A percentile compares a stretch with the other conserved stretches of the same genome.
phyloP scores from a whole-genome alignment of 2,797 vertebrate species.

The Sternotherus odoratus region DNA sequence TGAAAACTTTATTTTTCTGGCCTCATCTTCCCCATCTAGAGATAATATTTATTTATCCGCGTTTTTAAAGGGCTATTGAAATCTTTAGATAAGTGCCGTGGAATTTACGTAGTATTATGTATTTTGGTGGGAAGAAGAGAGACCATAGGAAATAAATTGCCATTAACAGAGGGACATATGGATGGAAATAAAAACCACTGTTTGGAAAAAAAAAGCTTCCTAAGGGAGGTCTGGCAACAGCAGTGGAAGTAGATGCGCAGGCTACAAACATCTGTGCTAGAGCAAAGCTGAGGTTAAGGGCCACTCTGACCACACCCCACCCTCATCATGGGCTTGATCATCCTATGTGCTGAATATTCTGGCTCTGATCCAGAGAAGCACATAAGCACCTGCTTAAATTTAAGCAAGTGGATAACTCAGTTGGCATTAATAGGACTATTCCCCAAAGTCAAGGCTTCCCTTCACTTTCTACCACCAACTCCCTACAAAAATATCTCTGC shows the following conservation, averaged over 20 bases:
- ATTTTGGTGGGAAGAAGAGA: not conserved
- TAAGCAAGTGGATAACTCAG: not conserved
- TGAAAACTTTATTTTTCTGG: not conserved
- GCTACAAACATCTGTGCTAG: not conserved
- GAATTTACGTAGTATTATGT: not conserved
- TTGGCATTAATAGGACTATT: not conserved
- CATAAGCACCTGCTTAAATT: not conserved
- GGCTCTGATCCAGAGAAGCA: not conserved
- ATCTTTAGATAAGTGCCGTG: not conserved
- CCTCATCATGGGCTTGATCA: not conserved
- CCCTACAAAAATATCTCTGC: accelerated
- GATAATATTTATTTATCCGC: not conserved
- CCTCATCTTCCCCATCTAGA: not conserved
- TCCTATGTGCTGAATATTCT: accelerated
- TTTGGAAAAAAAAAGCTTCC: not conserved
- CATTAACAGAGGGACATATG: accelerated
- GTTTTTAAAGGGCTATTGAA: not conserved
- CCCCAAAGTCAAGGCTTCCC: not conserved
- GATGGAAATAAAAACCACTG: not conserved
- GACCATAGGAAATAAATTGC: not conserved
- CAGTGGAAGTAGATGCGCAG: not conserved
- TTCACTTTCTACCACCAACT: not conserved
- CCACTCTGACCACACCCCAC: not conserved
- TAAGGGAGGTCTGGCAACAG: not conserved
- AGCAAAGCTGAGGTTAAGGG: not conserved